These are phyloP conservation scores for Pentalonia nigronervosa DNA, from an alignment of 1,140 invertebrate genomes.

Conservation along the genomic window DNA sequence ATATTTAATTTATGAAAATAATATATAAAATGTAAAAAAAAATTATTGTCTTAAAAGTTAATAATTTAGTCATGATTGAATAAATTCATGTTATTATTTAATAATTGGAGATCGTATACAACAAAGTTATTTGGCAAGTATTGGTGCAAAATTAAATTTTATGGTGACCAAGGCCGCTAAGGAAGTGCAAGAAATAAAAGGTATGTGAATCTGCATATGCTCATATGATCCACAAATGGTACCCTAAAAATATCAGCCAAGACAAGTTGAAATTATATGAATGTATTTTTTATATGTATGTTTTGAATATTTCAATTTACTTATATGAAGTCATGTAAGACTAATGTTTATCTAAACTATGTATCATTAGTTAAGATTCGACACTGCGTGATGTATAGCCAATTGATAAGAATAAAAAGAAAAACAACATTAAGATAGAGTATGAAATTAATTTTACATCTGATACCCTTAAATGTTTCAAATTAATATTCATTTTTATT, in stretches of 20 bases:
- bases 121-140: too few relatives aligned
- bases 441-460: background rate
- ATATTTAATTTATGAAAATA: too few relatives aligned
- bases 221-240: background rate
- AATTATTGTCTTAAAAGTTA: too few relatives aligned
- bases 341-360: background rate
- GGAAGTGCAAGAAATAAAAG: background rate
- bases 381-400: background rate
- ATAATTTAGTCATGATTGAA: too few relatives aligned
- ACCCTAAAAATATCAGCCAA: background rate
- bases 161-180: background rate
- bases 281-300: background rate
- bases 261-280: background rate
- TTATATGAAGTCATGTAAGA: background rate
- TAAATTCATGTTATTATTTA: too few relatives aligned
- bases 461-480: background rate
- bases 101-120: too few relatives aligned
- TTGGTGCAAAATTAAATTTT: too few relatives aligned
- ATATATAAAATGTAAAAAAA: too few relatives aligned
- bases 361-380: background rate
- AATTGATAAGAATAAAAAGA: background rate
- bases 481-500: background rate
- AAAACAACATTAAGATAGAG: background rate
- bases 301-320: background rate
- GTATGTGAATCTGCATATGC: background rate